A percentile compares a stretch with the other conserved stretches of the same genome.
Conservation (phyloP, 2,797 vertebrate species). For the Anguilla marmorata region DNA sequence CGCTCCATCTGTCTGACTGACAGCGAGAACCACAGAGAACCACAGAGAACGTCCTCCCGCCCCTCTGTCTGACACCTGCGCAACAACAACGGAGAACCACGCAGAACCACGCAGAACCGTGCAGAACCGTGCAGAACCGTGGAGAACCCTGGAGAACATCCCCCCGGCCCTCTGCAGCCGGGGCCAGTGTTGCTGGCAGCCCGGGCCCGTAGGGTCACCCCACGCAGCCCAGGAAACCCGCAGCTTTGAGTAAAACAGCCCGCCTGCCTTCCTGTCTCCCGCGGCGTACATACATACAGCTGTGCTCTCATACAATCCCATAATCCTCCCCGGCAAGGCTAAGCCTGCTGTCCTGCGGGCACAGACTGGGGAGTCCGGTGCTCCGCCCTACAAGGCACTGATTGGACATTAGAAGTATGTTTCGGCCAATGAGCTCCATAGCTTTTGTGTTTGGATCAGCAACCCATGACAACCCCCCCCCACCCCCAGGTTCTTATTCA, state of each 20-base stretch:
- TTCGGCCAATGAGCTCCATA: too few relatives aligned
- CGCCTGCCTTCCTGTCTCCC: neutral
- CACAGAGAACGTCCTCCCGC: neutral
- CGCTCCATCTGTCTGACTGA: neutral
- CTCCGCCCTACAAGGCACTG: neutral
- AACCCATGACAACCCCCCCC: too few relatives aligned
- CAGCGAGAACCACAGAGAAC: too few relatives aligned
- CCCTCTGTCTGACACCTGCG: neutral
- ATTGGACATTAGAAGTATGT: neutral
- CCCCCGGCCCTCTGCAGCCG: constrained; percentile 45
- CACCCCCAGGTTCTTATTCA: too few relatives aligned
- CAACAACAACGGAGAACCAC: neutral
- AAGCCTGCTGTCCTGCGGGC: neutral
- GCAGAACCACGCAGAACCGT: too few relatives aligned
- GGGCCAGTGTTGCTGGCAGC: constrained; percentile 50
- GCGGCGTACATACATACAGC: neutral
- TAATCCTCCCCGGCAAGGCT: neutral
- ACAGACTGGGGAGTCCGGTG: neutral
- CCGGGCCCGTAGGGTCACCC: constrained; percentile 55
- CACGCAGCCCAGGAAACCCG: constrained; percentile 44
- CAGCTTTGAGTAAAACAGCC: constrained; percentile 42
- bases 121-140: neutral
- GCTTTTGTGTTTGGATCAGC: too few relatives aligned
- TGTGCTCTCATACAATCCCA: constrained; percentile 32
- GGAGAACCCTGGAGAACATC: neutral